phyloP scores from a whole-genome alignment of 2,797 vertebrate genomes.

The Acanthopagrus latus region DNA sequence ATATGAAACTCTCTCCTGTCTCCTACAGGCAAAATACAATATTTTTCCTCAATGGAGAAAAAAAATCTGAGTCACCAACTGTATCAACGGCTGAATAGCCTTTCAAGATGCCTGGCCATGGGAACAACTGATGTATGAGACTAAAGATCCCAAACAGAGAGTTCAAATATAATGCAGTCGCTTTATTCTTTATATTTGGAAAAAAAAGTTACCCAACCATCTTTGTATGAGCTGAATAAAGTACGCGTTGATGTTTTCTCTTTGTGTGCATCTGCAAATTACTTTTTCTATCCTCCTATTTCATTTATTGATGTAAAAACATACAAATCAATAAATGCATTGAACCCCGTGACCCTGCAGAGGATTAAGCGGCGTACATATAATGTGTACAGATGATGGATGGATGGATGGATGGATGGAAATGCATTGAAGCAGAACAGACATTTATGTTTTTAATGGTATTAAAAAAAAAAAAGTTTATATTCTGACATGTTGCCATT shows the following conservation, averaged over 20 bases:
- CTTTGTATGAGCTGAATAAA: conserved; percentile 4
- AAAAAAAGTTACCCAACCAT: neutral
- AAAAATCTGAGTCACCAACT: neutral
- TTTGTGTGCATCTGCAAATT: neutral
- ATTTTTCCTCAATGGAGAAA: neutral
- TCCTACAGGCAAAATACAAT: neutral
- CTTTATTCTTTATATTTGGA: neutral
- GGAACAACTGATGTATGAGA: neutral
- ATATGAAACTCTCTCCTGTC: neutral
- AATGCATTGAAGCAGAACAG: too few species aligned
- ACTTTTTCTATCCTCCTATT: neutral
- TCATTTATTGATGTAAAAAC: neutral
- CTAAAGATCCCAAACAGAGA: neutral
- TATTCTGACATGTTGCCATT: conserved; percentile 4
- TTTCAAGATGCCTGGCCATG: neutral
- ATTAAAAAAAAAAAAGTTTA: neutral
- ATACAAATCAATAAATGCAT: neutral
- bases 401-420: too few species aligned
- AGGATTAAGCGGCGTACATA: too few species aligned
- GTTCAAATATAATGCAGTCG: neutral
- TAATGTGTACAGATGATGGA: too few species aligned
- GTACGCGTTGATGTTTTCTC: neutral
- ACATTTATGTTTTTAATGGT: neutral
- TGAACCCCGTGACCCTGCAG: too few species aligned
- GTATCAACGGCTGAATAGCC: neutral